phyloP scores from a whole-genome alignment of 2,113 vertebrate species.

The Sterrhoptilus dennistouni region DNA sequence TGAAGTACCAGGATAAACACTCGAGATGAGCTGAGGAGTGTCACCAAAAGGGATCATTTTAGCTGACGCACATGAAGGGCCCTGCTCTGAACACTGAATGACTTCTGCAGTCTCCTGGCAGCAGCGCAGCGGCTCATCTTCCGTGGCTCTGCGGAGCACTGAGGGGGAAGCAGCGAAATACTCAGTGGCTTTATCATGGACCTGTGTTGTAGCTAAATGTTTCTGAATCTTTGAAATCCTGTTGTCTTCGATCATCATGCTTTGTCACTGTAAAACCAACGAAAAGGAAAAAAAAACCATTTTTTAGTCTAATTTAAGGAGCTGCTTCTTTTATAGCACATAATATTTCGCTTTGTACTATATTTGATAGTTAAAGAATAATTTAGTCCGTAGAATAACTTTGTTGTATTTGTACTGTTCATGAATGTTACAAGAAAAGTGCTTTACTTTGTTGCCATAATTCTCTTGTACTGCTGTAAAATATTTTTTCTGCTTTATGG shows the following conservation, averaged over 20 bases:
- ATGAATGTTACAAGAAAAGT: slow-evolving; percentile 81
- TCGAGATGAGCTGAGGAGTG: not conserved
- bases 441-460: slow-evolving; percentile 82
- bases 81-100: slow-evolving; percentile 35
- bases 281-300: slow-evolving; percentile 35
- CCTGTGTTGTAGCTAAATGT: slow-evolving; percentile 72
- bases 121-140: not conserved
- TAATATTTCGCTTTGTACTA: slow-evolving; percentile 82
- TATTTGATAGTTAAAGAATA: slow-evolving; percentile 81
- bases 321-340: slow-evolving; percentile 83
- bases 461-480: slow-evolving; percentile 80
- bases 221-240: slow-evolving; percentile 64
- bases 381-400: slow-evolving; percentile 78
- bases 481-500: slow-evolving; percentile 70
- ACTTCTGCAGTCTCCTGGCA: slow-evolving; percentile 30
- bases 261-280: slow-evolving; percentile 75
- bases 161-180: not conserved
- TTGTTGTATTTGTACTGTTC: slow-evolving; percentile 81
- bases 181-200: slow-evolving; percentile 66
- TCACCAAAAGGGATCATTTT: not conserved
- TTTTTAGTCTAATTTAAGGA: slow-evolving; percentile 82
- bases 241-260: slow-evolving; percentile 72
- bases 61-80: slow-evolving; percentile 17
- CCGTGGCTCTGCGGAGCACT: slow-evolving; percentile 47
- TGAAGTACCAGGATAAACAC: slow-evolving; percentile 59